These are phyloP conservation scores for Etheostoma perlongum DNA, from an alignment of 2,797 vertebrate genomes.

Conservation along the genomic window DNA sequence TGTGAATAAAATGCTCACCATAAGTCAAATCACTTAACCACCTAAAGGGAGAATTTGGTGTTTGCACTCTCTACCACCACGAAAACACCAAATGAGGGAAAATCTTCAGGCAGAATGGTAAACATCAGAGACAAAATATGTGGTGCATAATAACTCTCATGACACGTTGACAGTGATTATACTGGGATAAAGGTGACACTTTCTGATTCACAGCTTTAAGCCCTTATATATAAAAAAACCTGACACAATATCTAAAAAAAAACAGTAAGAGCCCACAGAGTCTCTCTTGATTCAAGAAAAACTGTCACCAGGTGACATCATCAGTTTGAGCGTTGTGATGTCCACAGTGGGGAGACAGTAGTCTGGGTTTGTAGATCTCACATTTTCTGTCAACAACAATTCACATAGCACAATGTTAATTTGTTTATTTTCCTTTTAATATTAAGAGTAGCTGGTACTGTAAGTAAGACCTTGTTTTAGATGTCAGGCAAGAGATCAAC, in stretches of 20 bases:
- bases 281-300: background rate
- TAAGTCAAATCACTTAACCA: background rate
- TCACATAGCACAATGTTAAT: background rate
- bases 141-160: background rate
- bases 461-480: background rate
- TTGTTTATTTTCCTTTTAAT: background rate
- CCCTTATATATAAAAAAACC: background rate
- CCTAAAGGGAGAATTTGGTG: background rate
- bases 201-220: conserved; percentile 18
- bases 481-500: conserved; percentile 2
- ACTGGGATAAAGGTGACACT: background rate
- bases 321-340: conserved; percentile 12
- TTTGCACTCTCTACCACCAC: background rate
- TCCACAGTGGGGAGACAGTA: conserved; percentile 39
- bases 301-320: background rate
- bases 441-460: background rate
- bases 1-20: background rate
- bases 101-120: background rate
- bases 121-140: background rate
- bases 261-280: background rate
- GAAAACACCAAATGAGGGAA: background rate
- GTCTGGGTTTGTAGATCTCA: background rate
- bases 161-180: conserved; percentile 1
- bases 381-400: background rate
- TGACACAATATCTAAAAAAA: conserved; percentile 7